Evolutionary conservation across 2,113 vertebrate genomes (phyloP), one percentile per base, ranked within the genome.

Genomic region (Ovibos moschatus): DNA sequence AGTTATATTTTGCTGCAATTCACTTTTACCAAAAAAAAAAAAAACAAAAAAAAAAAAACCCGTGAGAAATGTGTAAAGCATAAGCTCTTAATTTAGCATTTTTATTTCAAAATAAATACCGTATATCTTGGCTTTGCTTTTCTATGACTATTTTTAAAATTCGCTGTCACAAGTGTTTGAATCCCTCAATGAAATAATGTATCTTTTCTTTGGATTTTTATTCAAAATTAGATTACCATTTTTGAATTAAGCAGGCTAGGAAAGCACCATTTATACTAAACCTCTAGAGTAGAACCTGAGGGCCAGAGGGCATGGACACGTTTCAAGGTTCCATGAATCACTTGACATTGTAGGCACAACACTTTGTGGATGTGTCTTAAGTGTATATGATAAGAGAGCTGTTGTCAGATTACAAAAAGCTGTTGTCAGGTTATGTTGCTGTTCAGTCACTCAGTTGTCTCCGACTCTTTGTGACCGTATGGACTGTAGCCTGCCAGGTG

Each of bases 1-100:
- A 57, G 53, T 21, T 84, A 84, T 79, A 81, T 91, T 78, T 60
- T 92, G 62, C 36, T 74, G 47, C 89, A 88, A 47, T 62, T 87
- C 47, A 53, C 7, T 64, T 86, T 88, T 95, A 62, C 40, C 74
- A 53, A 89, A 96, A 53, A 88, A 97, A 89, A 87, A 30, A 40
- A 89, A 53, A 89, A 96, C 47, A 88, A 97, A 89, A 87, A 30
- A 40, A 89, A 97, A 55, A 86, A 97, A 87, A 84, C 27, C n/a
- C 8, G 43, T 94, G 43, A 94, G 96, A 94, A 97, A 86, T 23
- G 43, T 55, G 12, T 87, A 67, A 84, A 82, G 21, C 28, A 86
- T 88, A 47, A 71, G 27, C 55, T 93, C 11, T 60, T 95, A 92
- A 90, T 87, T 82, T 55, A 33, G 67, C 95, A 83, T n/a, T n/a